phyloP scores from a whole-genome alignment of 2,888 invertebrate species.

The Sympetrum striolatum region DNA sequence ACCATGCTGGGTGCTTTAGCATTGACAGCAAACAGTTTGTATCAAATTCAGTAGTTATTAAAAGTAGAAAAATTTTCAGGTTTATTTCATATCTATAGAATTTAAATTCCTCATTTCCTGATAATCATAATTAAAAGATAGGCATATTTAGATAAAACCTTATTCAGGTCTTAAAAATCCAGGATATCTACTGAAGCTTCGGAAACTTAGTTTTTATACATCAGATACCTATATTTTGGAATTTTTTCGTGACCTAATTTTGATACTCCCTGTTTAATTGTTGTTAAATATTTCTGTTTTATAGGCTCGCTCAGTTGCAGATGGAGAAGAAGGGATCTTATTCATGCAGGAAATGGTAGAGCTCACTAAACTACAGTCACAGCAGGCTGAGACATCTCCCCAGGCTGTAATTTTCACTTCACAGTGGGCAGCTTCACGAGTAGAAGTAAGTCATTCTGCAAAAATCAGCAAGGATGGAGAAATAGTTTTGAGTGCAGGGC shows the following conservation, averaged over 20 bases:
- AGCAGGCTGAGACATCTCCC: slow-evolving; percentile 65
- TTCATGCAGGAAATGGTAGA: slow-evolving; percentile 99
- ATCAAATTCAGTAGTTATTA: too few species aligned
- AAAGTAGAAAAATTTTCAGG: too few species aligned
- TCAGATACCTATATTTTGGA: neutral
- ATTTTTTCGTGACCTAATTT: neutral
- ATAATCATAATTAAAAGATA: too few species aligned
- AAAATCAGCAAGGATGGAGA: slow-evolving; percentile 60
- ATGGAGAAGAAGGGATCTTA: slow-evolving; percentile 89
- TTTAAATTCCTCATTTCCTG: too few species aligned
- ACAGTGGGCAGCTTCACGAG: slow-evolving; percentile 30
- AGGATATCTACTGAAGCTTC: too few species aligned
- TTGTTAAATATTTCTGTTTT: slow-evolving; percentile 50
- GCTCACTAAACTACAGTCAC: slow-evolving; percentile 75
- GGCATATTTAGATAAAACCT: too few species aligned
- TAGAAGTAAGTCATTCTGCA: slow-evolving; percentile 50
- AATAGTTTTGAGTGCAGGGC: slow-evolving; percentile 75
- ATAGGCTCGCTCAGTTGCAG: slow-evolving; percentile 83
- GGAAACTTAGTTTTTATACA: too few species aligned
- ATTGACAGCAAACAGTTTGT: too few species aligned
- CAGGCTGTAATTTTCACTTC: slow-evolving; percentile 63
- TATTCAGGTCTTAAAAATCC: too few species aligned
- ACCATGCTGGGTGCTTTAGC: too few species aligned
- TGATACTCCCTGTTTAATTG: neutral
- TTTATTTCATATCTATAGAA: too few species aligned